phyloP scores from a whole-genome alignment of 2,113 vertebrate genomes.

The Thamnophis sirtalis region DNA sequence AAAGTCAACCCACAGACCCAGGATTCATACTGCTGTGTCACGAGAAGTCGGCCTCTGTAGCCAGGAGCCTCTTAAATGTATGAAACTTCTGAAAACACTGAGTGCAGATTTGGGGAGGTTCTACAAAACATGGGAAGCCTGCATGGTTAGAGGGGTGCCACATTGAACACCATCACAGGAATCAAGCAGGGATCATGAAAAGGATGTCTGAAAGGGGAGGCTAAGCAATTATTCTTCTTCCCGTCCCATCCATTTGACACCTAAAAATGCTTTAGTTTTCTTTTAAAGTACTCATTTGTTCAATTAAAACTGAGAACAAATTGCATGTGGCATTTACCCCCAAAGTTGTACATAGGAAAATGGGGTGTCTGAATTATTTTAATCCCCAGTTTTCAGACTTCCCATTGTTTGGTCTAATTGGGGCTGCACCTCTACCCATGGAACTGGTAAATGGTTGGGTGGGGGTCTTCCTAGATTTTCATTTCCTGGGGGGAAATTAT shows the following conservation, averaged over 20 bases:
- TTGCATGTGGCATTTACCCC: background rate
- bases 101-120: background rate
- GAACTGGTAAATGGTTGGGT: background rate
- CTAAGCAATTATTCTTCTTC: background rate
- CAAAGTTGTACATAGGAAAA: background rate
- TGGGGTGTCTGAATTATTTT: background rate
- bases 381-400: background rate
- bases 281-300: background rate
- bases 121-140: background rate
- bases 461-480: background rate
- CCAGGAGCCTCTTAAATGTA: background rate
- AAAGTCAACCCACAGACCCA: background rate
- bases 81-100: background rate
- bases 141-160: background rate
- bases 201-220: background rate
- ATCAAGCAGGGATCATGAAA: background rate
- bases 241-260: background rate
- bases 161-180: background rate
- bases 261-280: background rate
- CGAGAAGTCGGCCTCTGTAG: background rate
- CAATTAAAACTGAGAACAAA: background rate
- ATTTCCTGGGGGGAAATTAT: background rate
- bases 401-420: background rate
- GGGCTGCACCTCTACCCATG: background rate
- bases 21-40: background rate